A percentile compares a stretch with the other conserved stretches of the same genome.
These are phyloP conservation scores for Ceratitis capitata DNA, from an alignment of 1,140 invertebrate species.

Conservation along the genomic window DNA sequence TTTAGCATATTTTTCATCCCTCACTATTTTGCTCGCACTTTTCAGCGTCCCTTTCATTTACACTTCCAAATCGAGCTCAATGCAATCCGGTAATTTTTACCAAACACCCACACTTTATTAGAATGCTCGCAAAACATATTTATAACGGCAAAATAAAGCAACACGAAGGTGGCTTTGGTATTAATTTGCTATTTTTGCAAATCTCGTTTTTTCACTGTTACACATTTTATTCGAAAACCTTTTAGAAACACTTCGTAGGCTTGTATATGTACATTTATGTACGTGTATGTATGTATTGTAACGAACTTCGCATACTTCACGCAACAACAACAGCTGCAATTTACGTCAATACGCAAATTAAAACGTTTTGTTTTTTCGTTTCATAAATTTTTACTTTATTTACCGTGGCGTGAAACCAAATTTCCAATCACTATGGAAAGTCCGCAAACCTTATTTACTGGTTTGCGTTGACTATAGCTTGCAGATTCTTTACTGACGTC, in stretches of 20 bases:
- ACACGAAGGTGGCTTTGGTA: background rate
- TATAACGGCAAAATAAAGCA: background rate
- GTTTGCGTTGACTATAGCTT: background rate
- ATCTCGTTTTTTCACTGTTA: background rate
- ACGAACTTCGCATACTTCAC: background rate
- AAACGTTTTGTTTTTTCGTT: conserved; percentile 1
- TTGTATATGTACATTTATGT: background rate
- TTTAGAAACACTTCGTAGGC: background rate
- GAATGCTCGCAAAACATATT: background rate
- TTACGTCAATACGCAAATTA: background rate
- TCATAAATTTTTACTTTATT: background rate
- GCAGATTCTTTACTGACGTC: background rate
- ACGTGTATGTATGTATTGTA: background rate
- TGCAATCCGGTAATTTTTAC: background rate
- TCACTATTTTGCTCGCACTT: background rate
- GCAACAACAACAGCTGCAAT: no score
- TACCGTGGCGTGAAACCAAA: background rate
- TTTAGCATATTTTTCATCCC: background rate
- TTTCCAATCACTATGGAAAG: background rate
- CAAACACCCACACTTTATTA: background rate
- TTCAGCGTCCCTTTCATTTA: background rate
- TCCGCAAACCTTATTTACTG: background rate
- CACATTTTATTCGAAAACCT: background rate
- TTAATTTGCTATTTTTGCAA: conserved; percentile 6
- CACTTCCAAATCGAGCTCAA: background rate